phyloP scores from a whole-genome alignment of 2,113 vertebrate species.

The Crocuta crocuta region DNA sequence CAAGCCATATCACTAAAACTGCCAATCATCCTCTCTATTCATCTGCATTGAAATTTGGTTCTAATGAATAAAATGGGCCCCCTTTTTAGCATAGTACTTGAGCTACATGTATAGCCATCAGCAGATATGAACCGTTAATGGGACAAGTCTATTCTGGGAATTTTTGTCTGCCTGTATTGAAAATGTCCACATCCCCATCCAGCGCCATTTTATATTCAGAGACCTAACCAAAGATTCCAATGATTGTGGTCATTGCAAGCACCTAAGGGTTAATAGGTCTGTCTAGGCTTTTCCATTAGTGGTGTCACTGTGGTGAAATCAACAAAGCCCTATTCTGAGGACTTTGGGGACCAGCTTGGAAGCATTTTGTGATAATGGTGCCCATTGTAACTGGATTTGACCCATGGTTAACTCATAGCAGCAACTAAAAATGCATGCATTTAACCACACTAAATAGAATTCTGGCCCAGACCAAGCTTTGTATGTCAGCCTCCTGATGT shows the following conservation, averaged over 20 bases:
- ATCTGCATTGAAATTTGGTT: neutral
- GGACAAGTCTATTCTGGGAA: neutral
- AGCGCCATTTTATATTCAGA: neutral
- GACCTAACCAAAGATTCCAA: neutral
- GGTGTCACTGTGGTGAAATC: neutral
- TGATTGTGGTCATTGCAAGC: neutral
- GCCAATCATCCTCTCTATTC: neutral
- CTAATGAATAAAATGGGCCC: neutral
- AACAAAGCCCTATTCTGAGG: slow-evolving; percentile 57
- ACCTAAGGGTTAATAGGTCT: slow-evolving; percentile 3
- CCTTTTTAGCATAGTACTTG: neutral
- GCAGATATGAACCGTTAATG: neutral
- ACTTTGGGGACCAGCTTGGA: neutral
- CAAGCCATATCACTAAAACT: neutral
- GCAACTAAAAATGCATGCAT: slow-evolving; percentile 15
- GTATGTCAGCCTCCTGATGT: neutral
- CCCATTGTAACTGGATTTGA: slow-evolving; percentile 68
- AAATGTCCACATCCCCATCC: neutral
- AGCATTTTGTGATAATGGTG: slow-evolving; percentile 54
- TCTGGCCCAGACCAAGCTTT: slow-evolving; percentile 8
- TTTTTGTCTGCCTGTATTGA: neutral
- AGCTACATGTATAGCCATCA: neutral
- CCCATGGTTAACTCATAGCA: slow-evolving; percentile 51
- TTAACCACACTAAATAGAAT: slow-evolving; percentile 19
- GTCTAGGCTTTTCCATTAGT: neutral